These are phyloP conservation scores for Lamprotornis superbus DNA, from an alignment of 2,113 vertebrate species.

Conservation along the genomic window DNA sequence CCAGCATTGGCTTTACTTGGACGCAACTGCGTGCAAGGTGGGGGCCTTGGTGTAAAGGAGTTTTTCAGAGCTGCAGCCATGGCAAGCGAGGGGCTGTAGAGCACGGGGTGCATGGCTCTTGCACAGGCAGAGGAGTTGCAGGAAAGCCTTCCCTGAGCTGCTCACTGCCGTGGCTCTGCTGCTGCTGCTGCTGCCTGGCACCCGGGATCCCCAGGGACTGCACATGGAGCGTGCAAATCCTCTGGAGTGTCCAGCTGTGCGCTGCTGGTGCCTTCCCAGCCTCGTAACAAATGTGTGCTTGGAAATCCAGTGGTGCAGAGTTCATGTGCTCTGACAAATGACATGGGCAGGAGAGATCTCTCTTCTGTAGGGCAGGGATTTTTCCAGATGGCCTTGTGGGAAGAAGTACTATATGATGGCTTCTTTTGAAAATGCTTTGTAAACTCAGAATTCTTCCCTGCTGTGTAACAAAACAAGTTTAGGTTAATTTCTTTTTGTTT, in stretches of 20 bases:
- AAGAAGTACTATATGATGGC: background rate
- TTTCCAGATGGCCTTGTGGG: background rate
- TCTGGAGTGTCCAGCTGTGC: background rate
- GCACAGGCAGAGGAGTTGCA: background rate
- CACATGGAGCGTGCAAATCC: rapidly evolving
- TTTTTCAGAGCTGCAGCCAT: background rate
- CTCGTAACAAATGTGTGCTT: background rate
- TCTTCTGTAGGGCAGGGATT: background rate
- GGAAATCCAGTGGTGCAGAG: rapidly evolving
- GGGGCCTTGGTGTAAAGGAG: background rate
- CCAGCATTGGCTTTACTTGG: background rate
- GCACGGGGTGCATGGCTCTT: rapidly evolving
- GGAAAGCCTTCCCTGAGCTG: background rate
- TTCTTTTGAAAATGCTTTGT: background rate
- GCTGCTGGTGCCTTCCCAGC: background rate
- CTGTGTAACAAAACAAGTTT: background rate
- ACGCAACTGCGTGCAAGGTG: rapidly evolving
- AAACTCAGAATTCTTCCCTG: background rate
- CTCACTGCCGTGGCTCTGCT: rapidly evolving
- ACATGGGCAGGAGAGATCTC: background rate
- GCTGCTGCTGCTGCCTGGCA: background rate
- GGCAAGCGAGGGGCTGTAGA: background rate
- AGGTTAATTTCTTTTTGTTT: background rate
- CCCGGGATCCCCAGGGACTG: rapidly evolving
- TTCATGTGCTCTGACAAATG: background rate